Conservation (phyloP, 2,113 vertebrate genomes). For the Loxodonta africana region DNA sequence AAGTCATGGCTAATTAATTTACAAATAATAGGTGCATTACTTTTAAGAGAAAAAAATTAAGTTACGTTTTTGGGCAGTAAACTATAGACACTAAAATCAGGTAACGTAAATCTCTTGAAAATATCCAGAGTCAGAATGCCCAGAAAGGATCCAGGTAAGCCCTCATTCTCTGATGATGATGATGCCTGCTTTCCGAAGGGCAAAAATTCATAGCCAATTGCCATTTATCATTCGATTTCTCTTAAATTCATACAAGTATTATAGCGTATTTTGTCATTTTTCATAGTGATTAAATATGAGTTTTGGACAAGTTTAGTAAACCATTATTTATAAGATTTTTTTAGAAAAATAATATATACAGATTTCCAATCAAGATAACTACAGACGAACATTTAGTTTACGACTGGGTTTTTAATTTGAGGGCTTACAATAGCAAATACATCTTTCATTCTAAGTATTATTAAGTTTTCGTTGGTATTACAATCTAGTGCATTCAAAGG, state of each 20-base stretch:
- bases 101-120: not conserved
- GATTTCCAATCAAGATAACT: conserved; percentile 53
- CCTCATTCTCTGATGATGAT: not conserved
- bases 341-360: conserved; percentile 54
- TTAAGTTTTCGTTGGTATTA: conserved; percentile 78
- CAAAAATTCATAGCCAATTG: conserved; percentile 41
- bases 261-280: conserved; percentile 14
- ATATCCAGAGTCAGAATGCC: not conserved
- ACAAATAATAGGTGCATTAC: not conserved
- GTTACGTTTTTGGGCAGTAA: not conserved
- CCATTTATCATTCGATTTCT: conserved; percentile 25
- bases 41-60: not conserved
- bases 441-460: conserved; percentile 78
- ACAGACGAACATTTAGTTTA: conserved; percentile 43
- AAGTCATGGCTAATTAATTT: not conserved
- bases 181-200: not conserved
- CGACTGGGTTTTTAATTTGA: conserved; percentile 59
- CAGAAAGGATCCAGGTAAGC: not conserved
- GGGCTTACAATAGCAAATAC: conserved; percentile 53
- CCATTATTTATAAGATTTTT: conserved; percentile 60
- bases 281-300: not conserved
- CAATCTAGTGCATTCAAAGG: conserved; percentile 74
- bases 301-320: not conserved
- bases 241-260: conserved; percentile 37
- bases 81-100: not conserved